phyloP scores from a whole-genome alignment of 1,140 invertebrate genomes.

The Orussus abietinus region DNA sequence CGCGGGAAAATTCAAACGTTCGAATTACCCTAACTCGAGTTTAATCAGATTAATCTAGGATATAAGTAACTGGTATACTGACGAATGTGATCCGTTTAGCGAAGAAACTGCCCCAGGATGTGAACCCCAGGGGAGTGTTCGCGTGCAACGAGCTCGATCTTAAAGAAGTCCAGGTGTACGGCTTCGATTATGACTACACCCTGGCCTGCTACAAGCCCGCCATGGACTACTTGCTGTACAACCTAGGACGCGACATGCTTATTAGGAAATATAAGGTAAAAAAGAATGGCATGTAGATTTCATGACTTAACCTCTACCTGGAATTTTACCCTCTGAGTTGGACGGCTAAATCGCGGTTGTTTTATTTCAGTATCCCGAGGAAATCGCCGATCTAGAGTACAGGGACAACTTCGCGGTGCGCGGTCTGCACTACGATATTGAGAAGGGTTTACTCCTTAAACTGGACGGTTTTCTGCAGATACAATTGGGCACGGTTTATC shows the following conservation, averaged over 20 bases:
- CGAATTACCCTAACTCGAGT: too few species aligned
- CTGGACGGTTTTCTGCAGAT: conserved; percentile 96
- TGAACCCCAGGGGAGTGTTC: conserved; percentile 83
- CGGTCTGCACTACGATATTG: conserved; percentile 94
- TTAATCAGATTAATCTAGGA: too few species aligned
- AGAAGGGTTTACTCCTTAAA: conserved; percentile 92
- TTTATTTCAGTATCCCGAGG: conserved; percentile 84
- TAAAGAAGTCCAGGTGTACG: conserved; percentile 89
- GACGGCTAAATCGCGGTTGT: conserved; percentile 30
- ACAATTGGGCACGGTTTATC: conserved; percentile 91
- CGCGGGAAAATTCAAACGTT: too few species aligned
- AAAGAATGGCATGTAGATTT: background rate
- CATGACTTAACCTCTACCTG: background rate
- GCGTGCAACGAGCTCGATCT: conserved; percentile 96
- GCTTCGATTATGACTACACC: conserved; percentile 99
- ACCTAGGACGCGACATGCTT: conserved; percentile 81
- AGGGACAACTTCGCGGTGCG: conserved; percentile 87
- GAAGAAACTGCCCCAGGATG: conserved; percentile 82
- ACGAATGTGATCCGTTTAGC: conserved; percentile 63
- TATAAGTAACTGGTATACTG: too few species aligned
- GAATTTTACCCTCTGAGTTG: too few species aligned
- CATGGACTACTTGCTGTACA: conserved; percentile 88
- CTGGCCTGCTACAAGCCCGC: conserved; percentile 91
- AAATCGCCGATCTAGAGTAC: conserved; percentile 78
- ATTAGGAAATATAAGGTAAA: conserved; percentile 85